Percentiles rank a stretch among this genome's conserved stretches.
Evolutionary conservation across 2,888 invertebrate genomes (phyloP).

Genomic region (Coenonympha arcania): DNA sequence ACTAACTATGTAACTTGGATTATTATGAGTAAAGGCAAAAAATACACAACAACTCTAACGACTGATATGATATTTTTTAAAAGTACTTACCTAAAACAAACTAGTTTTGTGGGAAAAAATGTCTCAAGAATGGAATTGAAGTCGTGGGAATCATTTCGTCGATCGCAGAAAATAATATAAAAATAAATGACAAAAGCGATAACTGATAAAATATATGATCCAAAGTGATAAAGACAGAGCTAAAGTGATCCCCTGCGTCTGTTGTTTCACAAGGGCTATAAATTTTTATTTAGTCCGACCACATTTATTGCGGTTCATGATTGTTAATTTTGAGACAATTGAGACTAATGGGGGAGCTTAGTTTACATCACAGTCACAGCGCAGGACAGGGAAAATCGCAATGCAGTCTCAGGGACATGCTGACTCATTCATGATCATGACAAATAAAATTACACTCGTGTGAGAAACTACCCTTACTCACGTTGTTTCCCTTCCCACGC

Average conservation of each 20-base stretch:
- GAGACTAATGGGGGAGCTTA: slow-evolving; percentile 8
- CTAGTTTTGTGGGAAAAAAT: no score
- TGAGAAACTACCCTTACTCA: no score
- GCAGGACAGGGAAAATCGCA: no score
- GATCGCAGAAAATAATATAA: not conserved
- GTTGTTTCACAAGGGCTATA: not conserved
- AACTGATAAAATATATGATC: not conserved
- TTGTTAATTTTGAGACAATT: slow-evolving; percentile 1
- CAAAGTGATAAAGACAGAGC: not conserved
- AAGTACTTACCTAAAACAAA: no score
- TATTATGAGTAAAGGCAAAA: no score
- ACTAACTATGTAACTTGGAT: no score
- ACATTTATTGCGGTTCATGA: not conserved
- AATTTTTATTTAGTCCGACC: not conserved
- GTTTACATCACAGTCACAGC: not conserved
- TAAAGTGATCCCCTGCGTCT: not conserved
- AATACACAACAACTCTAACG: no score
- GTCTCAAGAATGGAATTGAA: no score
- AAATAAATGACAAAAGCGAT: not conserved
- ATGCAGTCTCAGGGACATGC: not conserved
- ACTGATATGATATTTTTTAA: no score
- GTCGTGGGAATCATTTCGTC: no score
- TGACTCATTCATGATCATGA: slow-evolving; percentile 5
- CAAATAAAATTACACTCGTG: not conserved
- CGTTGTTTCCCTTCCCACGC: no score